These are phyloP conservation scores for Carduelis carduelis DNA, from an alignment of 2,797 vertebrate species.

Conservation along the genomic window DNA sequence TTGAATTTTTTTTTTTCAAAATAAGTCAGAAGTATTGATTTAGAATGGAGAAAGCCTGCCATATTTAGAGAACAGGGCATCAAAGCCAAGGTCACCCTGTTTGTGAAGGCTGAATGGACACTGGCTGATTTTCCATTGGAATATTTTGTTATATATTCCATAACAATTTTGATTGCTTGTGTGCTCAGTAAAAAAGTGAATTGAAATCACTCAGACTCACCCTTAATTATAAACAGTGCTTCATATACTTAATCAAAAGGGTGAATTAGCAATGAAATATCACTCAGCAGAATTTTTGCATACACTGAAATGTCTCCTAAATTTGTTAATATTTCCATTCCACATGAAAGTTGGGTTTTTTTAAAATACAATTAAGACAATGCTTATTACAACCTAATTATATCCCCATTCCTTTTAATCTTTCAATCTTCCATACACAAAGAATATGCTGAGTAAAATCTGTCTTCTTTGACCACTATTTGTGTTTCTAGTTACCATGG, in stretches of 20 bases:
- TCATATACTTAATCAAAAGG: not conserved
- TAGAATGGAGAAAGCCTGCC: not conserved
- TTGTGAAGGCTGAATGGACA: not conserved
- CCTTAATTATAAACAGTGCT: not conserved
- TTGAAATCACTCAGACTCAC: not conserved
- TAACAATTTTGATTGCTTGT: not conserved
- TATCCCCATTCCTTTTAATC: conserved; percentile 58
- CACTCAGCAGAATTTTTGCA: not conserved
- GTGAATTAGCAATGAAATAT: not conserved
- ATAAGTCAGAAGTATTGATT: conserved; percentile 33
- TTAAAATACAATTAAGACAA: conserved; percentile 39
- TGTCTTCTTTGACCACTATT: conserved; percentile 37
- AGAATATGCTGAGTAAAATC: conserved; percentile 43
- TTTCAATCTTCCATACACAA: conserved; percentile 43
- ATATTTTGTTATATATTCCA: not conserved
- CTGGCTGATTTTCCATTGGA: not conserved
- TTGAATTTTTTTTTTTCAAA: not conserved
- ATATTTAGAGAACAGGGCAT: not conserved
- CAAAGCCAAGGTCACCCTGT: conserved; percentile 1
- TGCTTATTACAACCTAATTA: conserved; percentile 58
- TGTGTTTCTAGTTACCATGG: conserved; percentile 61
- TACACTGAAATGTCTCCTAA: conserved; percentile 11
- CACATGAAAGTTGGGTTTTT: not conserved
- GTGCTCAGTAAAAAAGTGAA: not conserved
- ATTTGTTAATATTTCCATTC: conserved; percentile 37